Evolutionary conservation across 2,113 vertebrate genomes (phyloP).

Genomic region (Fulica atra): DNA sequence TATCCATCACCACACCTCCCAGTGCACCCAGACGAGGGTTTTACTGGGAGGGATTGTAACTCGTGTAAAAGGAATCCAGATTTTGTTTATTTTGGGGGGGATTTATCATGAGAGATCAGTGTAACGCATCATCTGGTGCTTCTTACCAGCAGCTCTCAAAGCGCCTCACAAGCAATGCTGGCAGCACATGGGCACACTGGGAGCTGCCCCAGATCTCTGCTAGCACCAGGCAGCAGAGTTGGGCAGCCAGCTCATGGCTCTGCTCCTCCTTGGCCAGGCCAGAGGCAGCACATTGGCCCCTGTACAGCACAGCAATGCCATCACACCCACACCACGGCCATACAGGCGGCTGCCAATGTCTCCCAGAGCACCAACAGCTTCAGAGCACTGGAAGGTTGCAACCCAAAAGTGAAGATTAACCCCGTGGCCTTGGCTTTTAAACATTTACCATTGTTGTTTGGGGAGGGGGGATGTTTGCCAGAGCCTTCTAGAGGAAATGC

Average conservation of each 20-base stretch:
- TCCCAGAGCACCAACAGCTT: background rate
- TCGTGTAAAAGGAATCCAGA: background rate
- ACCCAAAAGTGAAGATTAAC: background rate
- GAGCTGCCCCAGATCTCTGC: background rate
- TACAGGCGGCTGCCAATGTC: background rate
- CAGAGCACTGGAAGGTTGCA: background rate
- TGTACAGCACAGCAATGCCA: rapidly evolving
- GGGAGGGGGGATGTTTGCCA: background rate
- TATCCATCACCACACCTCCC: rapidly evolving
- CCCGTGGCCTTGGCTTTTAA: slow-evolving; percentile 34
- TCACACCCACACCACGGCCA: rapidly evolving
- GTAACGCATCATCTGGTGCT: background rate
- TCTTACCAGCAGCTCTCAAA: background rate
- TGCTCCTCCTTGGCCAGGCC: background rate
- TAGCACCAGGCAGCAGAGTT: background rate
- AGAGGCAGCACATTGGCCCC: rapidly evolving
- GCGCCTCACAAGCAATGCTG: rapidly evolving
- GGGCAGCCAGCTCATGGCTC: background rate
- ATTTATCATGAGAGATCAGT: background rate
- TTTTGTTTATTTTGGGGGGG: background rate
- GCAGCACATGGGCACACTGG: rapidly evolving
- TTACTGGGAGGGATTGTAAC: background rate
- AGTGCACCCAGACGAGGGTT: rapidly evolving
- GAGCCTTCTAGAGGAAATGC: background rate
- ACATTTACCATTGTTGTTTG: background rate